phyloP scores from a whole-genome alignment of 2,888 invertebrate genomes.

The Mayetiola destructor region DNA sequence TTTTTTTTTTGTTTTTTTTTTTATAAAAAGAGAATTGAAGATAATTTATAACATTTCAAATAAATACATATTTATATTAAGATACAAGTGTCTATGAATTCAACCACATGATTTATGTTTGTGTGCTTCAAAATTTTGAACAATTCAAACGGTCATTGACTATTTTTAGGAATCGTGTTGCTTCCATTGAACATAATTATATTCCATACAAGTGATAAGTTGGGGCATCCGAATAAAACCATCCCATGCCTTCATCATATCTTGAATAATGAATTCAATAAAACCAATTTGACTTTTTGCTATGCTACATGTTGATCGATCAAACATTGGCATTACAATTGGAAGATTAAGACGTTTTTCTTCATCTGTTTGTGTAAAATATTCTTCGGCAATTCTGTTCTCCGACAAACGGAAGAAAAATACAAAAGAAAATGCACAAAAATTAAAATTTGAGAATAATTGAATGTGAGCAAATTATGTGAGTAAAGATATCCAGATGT shows the following conservation, averaged over 20 bases:
- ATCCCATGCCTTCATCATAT: slow-evolving; percentile 97
- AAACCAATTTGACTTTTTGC: slow-evolving; percentile 96
- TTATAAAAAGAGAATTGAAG: too few relatives aligned
- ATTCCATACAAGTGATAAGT: slow-evolving; percentile 65
- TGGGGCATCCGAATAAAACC: slow-evolving; percentile 93
- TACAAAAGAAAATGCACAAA: neutral
- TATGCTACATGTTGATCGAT: slow-evolving; percentile 84
- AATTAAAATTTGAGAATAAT: neutral
- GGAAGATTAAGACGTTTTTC: slow-evolving; percentile 80
- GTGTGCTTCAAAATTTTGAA: too few relatives aligned
- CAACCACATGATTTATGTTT: too few relatives aligned
- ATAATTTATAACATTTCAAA: too few relatives aligned
- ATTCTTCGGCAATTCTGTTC: slow-evolving; percentile 84
- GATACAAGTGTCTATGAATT: too few relatives aligned
- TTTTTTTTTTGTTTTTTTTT: too few relatives aligned
- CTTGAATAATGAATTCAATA: slow-evolving; percentile 92
- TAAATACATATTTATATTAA: too few relatives aligned
- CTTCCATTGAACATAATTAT: slow-evolving; percentile 87
- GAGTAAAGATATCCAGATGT: neutral
- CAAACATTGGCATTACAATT: slow-evolving; percentile 97
- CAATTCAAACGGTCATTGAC: too few relatives aligned
- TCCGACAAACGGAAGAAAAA: slow-evolving; percentile 4
- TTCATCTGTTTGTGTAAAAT: slow-evolving; percentile 94
- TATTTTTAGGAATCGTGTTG: neutral
- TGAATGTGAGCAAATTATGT: neutral